Evolutionary conservation across 2,888 invertebrate species (phyloP).

Genomic region (Tachina fera): DNA sequence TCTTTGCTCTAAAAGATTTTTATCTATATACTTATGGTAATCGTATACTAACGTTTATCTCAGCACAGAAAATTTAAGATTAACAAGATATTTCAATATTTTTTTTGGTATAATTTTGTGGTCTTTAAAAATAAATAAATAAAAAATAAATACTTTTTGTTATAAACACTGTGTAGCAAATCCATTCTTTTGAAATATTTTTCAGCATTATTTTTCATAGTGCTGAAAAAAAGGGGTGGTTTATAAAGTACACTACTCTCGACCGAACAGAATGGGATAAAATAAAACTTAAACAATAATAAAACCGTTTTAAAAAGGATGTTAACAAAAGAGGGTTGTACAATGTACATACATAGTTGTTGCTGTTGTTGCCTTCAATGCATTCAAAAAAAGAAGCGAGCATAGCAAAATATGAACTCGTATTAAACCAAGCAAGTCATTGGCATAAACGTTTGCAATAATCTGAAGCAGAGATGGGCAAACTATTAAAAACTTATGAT

Average conservation of each 20-base stretch:
- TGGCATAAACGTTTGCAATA: conserved; percentile 5
- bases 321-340: conserved; percentile 53
- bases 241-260: conserved; percentile 21
- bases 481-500: background rate
- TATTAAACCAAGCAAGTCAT: conserved; percentile 8
- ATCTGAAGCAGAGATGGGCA: background rate
- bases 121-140: conserved; percentile 32
- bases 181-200: conserved; percentile 6
- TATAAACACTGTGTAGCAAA: conserved; percentile 8
- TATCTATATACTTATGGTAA: conserved; percentile 63
- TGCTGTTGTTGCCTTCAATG: conserved; percentile 24
- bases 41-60: conserved; percentile 53
- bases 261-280: conserved; percentile 23
- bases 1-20: conserved; percentile 64
- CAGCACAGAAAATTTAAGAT: conserved; percentile 37
- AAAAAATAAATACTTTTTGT: background rate
- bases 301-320: conserved; percentile 38
- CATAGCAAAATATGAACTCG: background rate
- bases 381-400: conserved; percentile 15
- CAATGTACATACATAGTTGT: background rate
- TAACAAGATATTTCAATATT: conserved; percentile 6
- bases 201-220: conserved; percentile 23
- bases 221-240: conserved; percentile 34
- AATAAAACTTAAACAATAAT: conserved; percentile 47
- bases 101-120: conserved; percentile 17